Base-by-base conservation (phyloP, 2,888 invertebrate species). In the Rapana venosa region DNA sequence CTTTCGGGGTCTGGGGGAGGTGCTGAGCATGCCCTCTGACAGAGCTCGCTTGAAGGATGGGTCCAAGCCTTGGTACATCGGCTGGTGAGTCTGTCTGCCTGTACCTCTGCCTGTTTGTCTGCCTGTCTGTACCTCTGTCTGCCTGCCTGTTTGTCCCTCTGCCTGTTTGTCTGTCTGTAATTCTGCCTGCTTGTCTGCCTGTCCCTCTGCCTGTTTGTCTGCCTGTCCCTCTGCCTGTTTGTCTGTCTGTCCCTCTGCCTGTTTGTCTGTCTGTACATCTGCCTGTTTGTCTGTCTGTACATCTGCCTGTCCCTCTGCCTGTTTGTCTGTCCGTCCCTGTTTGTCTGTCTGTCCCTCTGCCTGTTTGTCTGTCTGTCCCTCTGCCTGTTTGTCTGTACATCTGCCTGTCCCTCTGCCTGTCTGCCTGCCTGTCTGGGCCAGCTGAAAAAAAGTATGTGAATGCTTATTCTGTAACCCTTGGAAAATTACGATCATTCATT, bases 11-110 rank as follows among this genome's bases (percentile, higher is more conserved):
- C 97, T 99, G 0, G 97, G 97, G 87, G 98, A 99, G 91, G 98
- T 98, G 0, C 97, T 99, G 92, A 97, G 97, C 89, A 98, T 99
- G 98, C 97, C 97, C 61, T 96, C 96, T 17, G 97, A 97, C 13
- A 97, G 98, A 90, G 97, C 98, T 0, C 96, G 97, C 88, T 96
- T 98, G 92, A 96, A 97, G 66, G 97, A 97, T 20, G 97, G 97
- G 1, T 96, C 97, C 0, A 96, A 97, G 17, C 97, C 98, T 0
- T 98, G 98, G 98, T 97, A 97, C 95, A 97, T 97, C 90, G 97
- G 97, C 91, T 97, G 97, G 97, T 97, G 95, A 96, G 97, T 91
- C 66, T 81, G 15, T 0, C 35, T 36, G 4, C 36, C 35, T 81
- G 36, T 36, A 32, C 30, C 81, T 26, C 15, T 77, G n/a, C 15